These are phyloP conservation scores for Diuraphis noxia DNA, from an alignment of 1,140 invertebrate genomes.

Conservation along the genomic window DNA sequence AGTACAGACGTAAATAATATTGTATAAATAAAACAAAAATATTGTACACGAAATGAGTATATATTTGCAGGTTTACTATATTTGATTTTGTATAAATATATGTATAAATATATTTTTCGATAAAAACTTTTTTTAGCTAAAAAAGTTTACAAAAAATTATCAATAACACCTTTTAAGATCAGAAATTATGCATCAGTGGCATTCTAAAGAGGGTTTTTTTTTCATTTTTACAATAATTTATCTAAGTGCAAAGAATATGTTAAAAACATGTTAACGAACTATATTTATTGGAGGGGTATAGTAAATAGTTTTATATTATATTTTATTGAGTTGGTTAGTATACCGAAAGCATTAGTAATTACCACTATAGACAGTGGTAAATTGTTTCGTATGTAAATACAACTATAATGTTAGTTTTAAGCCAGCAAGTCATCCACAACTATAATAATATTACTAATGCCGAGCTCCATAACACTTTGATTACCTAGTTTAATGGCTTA, in stretches of 20 bases:
- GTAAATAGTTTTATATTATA: not conserved
- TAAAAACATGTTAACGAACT: not conserved
- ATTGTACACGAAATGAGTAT: not conserved
- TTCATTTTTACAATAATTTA: constrained; percentile 1
- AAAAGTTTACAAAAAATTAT: not conserved
- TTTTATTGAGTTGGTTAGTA: not conserved
- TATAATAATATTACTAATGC: not conserved
- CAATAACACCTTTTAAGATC: not conserved
- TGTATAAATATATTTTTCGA: too few species aligned
- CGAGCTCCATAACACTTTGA: not conserved
- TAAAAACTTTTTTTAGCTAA: not conserved
- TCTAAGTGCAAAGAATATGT: not conserved
- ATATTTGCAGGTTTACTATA: not conserved
- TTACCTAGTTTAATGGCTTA: not conserved
- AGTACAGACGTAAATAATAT: not conserved
- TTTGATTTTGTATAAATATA: not conserved
- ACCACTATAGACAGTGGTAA: not conserved
- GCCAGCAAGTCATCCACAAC: not conserved
- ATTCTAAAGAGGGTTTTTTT: not conserved
- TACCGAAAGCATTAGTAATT: not conserved
- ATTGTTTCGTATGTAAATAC: not conserved
- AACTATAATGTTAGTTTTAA: not conserved
- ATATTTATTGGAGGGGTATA: not conserved
- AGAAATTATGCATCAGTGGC: not conserved
- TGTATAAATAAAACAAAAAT: not conserved